These are phyloP conservation scores for Trilocha varians DNA, from an alignment of 2,888 invertebrate species.

Conservation along the genomic window DNA sequence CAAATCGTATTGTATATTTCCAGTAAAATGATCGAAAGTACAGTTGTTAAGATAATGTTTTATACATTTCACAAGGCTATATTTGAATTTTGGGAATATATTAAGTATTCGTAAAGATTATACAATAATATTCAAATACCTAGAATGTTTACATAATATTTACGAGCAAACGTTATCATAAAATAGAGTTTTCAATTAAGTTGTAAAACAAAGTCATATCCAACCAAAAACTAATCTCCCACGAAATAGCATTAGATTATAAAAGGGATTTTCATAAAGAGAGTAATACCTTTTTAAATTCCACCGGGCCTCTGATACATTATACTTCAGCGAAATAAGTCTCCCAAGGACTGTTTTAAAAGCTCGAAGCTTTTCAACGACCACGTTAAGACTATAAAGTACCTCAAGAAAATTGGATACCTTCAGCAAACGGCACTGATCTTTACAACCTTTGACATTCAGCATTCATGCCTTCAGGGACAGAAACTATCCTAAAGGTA, in stretches of 20 bases:
- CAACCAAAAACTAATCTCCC: not conserved
- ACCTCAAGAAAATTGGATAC: conserved; percentile 26
- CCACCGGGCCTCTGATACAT: not conserved
- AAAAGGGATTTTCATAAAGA: not conserved
- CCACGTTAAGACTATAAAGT: conserved; percentile 24
- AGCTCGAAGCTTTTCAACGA: conserved; percentile 5
- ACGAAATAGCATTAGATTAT: not conserved
- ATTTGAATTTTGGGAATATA: too few species aligned
- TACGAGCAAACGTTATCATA: too few species aligned
- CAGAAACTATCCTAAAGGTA: not conserved
- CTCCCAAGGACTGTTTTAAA: not conserved
- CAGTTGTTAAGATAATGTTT: too few species aligned
- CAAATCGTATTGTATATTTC: too few species aligned
- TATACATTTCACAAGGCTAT: too few species aligned
- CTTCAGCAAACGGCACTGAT: conserved; percentile 24
- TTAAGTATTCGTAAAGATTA: too few species aligned
- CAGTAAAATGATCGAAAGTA: too few species aligned
- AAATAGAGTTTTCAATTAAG: too few species aligned
- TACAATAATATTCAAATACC: too few species aligned
- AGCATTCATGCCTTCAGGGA: conserved; percentile 5
- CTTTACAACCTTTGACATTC: conserved; percentile 19
- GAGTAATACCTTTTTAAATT: not conserved
- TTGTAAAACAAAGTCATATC: too few species aligned
- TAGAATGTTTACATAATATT: too few species aligned
- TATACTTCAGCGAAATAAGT: not conserved